Percentiles rank a stretch among this genome's conserved stretches.
phyloP scores from a whole-genome alignment of 2,797 vertebrate species.

The Chloroceryle amazona region DNA sequence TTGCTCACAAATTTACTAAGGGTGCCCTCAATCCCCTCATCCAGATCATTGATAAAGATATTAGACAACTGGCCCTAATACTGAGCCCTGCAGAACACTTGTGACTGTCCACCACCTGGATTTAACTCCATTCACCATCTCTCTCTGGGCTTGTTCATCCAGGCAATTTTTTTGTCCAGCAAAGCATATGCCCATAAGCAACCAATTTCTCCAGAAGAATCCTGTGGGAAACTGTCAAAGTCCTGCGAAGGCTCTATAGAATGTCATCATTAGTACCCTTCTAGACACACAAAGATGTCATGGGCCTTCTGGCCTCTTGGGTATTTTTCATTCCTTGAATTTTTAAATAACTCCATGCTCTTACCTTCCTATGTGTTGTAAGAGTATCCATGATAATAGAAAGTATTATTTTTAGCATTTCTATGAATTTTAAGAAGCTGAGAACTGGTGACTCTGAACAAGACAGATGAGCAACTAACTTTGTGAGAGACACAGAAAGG shows the following conservation, averaged over 20 bases:
- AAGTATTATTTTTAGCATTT: not conserved
- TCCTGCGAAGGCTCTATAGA: not conserved
- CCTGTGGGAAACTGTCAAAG: not conserved
- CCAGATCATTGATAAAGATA: not conserved
- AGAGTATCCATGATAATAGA: not conserved
- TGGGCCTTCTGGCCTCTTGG: not conserved
- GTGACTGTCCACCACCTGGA: not conserved
- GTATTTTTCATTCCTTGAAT: not conserved
- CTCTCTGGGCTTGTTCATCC: not conserved
- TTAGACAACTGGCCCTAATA: not conserved
- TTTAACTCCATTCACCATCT: not conserved
- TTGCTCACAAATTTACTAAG: not conserved
- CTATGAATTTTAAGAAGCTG: not conserved
- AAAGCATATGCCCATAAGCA: not conserved
- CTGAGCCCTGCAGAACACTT: not conserved
- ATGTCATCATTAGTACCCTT: slow-evolving; percentile 6
- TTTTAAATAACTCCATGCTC: not conserved
- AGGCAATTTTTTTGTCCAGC: not conserved
- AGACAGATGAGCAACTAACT: not conserved
- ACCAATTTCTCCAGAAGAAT: not conserved
- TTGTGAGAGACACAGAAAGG: not conserved
- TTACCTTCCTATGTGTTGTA: not conserved
- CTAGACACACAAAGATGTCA: not conserved
- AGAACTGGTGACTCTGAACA: not conserved
- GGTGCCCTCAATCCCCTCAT: not conserved